A percentile compares a stretch with the other conserved stretches of the same genome.
Evolutionary conservation across 1,140 invertebrate species (phyloP).

Genomic region (Nymphalis io): DNA sequence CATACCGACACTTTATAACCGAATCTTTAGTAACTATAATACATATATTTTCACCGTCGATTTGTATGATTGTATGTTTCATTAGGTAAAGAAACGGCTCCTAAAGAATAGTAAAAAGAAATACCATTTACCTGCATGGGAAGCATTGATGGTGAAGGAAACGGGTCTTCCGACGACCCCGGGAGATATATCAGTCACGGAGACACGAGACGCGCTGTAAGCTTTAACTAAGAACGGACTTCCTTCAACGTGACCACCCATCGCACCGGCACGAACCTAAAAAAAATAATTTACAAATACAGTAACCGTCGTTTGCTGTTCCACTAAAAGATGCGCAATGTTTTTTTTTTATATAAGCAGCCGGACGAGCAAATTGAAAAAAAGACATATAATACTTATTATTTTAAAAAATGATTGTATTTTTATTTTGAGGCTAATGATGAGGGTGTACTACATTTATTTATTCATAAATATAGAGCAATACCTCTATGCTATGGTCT

Average conservation of each 20-base stretch:
- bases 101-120: neutral
- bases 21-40: too few relatives aligned
- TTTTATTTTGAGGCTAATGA: too few relatives aligned
- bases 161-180: slow-evolving; percentile 95
- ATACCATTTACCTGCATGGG: slow-evolving; percentile 79
- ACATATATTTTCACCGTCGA: too few relatives aligned
- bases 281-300: slow-evolving; percentile 11
- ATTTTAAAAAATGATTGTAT: too few relatives aligned
- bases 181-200: slow-evolving; percentile 93
- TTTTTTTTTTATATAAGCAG: too few relatives aligned
- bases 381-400: too few relatives aligned
- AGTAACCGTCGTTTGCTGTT: too few relatives aligned
- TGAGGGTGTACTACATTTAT: neutral
- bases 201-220: slow-evolving; percentile 95
- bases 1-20: too few relatives aligned
- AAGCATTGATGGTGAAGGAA: slow-evolving; percentile 93
- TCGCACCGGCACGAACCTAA: slow-evolving; percentile 77
- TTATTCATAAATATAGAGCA: neutral
- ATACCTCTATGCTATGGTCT: slow-evolving; percentile 95
- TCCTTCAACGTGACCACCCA: slow-evolving; percentile 92
- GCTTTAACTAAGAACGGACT: slow-evolving; percentile 97
- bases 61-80: too few relatives aligned
- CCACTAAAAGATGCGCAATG: too few relatives aligned
- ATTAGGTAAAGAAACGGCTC: too few relatives aligned
- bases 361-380: too few relatives aligned